Evolutionary conservation across 1,140 invertebrate species (phyloP).

Genomic region (Conus ventricosus): DNA sequence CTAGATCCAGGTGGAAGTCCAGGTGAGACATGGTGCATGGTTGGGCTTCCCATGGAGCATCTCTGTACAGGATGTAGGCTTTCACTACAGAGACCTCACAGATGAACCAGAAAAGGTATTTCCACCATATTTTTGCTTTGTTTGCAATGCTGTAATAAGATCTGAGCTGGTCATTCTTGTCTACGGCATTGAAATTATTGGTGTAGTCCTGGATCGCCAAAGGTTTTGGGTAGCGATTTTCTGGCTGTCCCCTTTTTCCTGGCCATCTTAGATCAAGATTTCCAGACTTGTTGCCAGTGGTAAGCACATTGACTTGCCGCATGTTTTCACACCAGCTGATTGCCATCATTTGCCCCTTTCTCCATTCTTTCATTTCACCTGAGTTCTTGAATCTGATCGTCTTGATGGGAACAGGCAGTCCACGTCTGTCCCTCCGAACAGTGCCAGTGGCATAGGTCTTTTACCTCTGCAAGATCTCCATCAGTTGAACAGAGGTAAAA

Average conservation of each 20-base stretch:
- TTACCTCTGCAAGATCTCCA: constrained; percentile 24
- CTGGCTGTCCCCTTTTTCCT: neutral
- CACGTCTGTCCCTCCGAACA: neutral
- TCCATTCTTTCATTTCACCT: neutral
- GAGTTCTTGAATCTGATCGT: neutral
- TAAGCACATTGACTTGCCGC: neutral
- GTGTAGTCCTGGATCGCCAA: neutral
- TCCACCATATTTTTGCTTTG: constrained; percentile 7
- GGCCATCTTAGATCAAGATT: neutral
- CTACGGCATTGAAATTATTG: neutral
- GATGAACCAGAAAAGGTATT: constrained; percentile 7
- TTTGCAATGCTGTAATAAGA: neutral
- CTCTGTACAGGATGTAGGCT: neutral
- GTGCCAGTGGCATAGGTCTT: constrained; percentile 16
- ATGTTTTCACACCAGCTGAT: neutral
- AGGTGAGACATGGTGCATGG: neutral
- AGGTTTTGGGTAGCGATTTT: neutral
- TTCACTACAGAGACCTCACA: neutral
- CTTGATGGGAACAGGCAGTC: neutral
- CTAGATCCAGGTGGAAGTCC: neutral
- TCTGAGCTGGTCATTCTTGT: constrained; percentile 17
- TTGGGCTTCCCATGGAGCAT: neutral
- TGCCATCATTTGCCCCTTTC: neutral
- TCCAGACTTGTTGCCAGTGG: neutral
- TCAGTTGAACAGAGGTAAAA: constrained; percentile 40